Conservation (phyloP, 1,140 invertebrate genomes). For the Lepidotrigona ventralis region DNA sequence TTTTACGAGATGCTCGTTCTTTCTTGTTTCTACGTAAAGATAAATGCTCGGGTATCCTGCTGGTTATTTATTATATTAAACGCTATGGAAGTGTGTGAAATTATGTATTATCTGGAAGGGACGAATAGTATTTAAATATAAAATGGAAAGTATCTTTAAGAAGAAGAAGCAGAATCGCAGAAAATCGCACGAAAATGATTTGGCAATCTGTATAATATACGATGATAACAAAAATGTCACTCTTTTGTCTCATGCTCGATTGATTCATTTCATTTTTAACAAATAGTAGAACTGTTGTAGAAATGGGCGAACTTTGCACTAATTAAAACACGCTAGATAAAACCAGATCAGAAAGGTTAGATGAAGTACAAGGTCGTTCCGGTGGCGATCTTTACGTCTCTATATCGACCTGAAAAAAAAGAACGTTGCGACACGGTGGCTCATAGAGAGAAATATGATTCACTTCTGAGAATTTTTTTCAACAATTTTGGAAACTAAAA, state of each 20-base stretch:
- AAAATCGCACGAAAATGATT: no score
- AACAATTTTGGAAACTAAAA: no score
- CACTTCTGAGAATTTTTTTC: not conserved
- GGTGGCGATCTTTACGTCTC: not conserved
- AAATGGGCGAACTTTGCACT: not conserved
- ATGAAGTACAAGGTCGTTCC: constrained; percentile 2
- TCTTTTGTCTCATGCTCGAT: no score
- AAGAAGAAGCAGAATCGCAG: no score
- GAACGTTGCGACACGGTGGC: not conserved
- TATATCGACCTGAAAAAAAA: not conserved
- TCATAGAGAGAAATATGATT: not conserved
- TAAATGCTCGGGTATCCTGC: not conserved
- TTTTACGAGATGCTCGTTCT: not conserved
- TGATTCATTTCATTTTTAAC: no score
- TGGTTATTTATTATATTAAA: not conserved
- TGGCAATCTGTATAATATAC: no score
- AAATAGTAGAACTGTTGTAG: not conserved
- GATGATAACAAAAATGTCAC: no score
- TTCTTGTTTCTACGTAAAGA: not conserved
- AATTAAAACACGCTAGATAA: constrained; percentile 44
- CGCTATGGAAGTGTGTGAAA: not conserved
- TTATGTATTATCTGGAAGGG: no score
- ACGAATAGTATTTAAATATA: no score
- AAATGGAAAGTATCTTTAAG: no score
- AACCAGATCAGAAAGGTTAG: constrained; percentile 19